These are phyloP conservation scores for Tylochromis polylepis DNA, from an alignment of 2,113 vertebrate genomes.

Conservation along the genomic window DNA sequence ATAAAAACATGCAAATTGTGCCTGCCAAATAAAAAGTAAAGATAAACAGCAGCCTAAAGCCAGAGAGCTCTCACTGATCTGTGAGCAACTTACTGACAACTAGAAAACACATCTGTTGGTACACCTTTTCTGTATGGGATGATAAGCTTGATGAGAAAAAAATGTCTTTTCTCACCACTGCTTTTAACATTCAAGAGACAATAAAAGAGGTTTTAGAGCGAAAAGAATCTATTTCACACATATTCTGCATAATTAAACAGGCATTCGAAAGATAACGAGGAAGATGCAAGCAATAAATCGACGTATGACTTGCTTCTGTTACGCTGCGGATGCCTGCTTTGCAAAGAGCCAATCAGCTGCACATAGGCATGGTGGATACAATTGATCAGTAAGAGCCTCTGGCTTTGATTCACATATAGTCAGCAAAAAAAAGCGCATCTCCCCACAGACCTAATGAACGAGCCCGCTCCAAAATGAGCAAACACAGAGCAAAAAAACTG, in stretches of 20 bases:
- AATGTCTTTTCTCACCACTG: not conserved
- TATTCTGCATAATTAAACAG: conserved; percentile 2
- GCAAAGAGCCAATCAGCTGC: conserved; percentile 29
- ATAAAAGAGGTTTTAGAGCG: not conserved
- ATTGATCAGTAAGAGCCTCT: conserved; percentile 57
- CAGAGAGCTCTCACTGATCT: not conserved
- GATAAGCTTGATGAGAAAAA: not conserved
- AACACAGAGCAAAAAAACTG: conserved; percentile 2
- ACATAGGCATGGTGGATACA: conserved; percentile 26
- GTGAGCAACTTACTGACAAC: not conserved
- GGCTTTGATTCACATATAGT: conserved; percentile 54
- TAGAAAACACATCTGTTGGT: not conserved
- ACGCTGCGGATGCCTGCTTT: conserved; percentile 14
- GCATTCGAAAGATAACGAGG: not conserved
- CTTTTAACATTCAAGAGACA: not conserved
- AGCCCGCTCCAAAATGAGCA: conserved; percentile 26
- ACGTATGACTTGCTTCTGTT: conserved; percentile 20
- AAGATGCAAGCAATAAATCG: conserved; percentile 17
- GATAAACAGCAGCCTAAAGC: not conserved
- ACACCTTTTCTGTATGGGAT: not conserved
- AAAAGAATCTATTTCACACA: not conserved
- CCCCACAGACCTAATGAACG: conserved; percentile 55
- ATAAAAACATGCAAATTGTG: not conserved
- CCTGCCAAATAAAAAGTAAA: not conserved
- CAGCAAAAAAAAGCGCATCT: conserved; percentile 61